Percentiles rank a stretch among this genome's conserved stretches.
Evolutionary conservation across 2,113 vertebrate species (phyloP).

Genomic region (Ranitomeya variabilis): DNA sequence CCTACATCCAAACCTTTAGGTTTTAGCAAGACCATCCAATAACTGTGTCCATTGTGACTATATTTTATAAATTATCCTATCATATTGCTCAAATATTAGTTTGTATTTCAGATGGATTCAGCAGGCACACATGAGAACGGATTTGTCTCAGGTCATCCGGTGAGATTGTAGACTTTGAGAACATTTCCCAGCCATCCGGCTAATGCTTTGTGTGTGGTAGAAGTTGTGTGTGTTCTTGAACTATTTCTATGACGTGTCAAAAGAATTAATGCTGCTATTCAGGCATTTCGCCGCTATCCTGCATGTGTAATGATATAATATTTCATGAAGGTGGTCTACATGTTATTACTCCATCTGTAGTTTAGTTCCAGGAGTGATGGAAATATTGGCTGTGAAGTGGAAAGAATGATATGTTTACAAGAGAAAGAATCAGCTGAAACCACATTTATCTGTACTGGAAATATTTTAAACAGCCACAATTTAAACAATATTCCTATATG

Average conservation of each 20-base stretch:
- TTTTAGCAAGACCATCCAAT: background rate
- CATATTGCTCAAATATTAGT: background rate
- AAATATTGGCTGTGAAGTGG: conserved; percentile 49
- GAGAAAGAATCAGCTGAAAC: conserved; percentile 43
- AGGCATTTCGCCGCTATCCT: conserved; percentile 42
- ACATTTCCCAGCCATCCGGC: background rate
- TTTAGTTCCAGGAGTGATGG: conserved; percentile 29
- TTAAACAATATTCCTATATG: conserved; percentile 40
- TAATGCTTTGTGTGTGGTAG: conserved; percentile 44
- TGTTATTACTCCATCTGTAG: conserved; percentile 34
- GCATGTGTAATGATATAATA: conserved; percentile 43
- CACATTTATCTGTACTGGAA: conserved; percentile 49
- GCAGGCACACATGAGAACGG: background rate
- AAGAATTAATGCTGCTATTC: conserved; percentile 45
- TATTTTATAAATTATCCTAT: background rate
- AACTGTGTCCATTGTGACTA: background rate
- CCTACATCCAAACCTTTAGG: too few species aligned
- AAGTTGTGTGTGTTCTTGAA: conserved; percentile 46
- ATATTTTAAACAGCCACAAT: conserved; percentile 36
- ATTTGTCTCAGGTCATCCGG: background rate
- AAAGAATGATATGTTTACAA: conserved; percentile 51
- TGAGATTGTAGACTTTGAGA: conserved; percentile 2
- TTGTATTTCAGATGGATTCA: background rate
- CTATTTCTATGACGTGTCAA: conserved; percentile 46
- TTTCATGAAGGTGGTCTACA: conserved; percentile 47